Evolutionary conservation across 2,113 vertebrate species (phyloP).

Genomic region (Ivindomyrus marchei): DNA sequence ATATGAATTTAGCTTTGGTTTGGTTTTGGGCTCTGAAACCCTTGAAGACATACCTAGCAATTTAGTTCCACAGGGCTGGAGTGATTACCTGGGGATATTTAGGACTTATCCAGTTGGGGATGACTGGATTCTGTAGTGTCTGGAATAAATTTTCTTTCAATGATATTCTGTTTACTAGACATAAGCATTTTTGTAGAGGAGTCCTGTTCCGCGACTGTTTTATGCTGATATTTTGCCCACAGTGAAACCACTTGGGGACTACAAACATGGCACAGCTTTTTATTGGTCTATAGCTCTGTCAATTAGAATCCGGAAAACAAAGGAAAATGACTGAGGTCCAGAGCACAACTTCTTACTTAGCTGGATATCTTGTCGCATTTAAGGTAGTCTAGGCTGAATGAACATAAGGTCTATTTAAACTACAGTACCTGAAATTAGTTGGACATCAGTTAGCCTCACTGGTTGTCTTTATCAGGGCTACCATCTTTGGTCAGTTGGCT

Average conservation of each 20-base stretch:
- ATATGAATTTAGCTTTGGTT: not conserved
- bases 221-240: not conserved
- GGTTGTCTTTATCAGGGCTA: not conserved
- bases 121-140: not conserved
- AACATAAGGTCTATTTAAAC: no score
- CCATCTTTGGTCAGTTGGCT: no score
- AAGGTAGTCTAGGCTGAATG: no score
- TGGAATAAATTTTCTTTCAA: not conserved
- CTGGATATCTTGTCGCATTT: no score
- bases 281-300: not conserved
- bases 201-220: not conserved
- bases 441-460: not conserved
- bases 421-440: not conserved
- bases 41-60: not conserved
- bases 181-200: not conserved
- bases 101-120: not conserved
- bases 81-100: not conserved
- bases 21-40: not conserved
- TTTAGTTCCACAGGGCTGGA: not conserved
- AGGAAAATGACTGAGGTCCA: no score
- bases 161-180: not conserved
- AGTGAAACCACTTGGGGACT: not conserved
- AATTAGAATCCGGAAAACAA: no score
- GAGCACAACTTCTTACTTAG: no score
- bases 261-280: not conserved